Base-by-base conservation (phyloP, 2,888 invertebrate genomes). In the Ecliptopera silaceata region DNA sequence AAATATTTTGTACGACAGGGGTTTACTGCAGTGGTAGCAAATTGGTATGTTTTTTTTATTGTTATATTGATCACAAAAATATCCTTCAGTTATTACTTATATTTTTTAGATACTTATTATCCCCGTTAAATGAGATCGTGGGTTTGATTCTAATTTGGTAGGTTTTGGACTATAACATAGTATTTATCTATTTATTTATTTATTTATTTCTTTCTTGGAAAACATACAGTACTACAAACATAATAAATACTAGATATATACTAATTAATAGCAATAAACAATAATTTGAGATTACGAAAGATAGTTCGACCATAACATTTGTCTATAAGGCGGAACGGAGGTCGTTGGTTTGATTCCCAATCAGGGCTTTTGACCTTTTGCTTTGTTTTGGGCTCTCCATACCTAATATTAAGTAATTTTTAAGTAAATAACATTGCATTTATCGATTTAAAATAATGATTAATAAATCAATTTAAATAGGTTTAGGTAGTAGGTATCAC, bases 291-390 rank as follows among this genome's bases (percentile, higher is more conserved):
- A 46, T 56, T 57, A 39, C 52, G 52, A 43, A 38, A 52, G 38
- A 47, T 22, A 10, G 11, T 11, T 32, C 15, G 62, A 45, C 59
- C 59, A 41, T 62, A 62, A 59, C 60, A 60, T 66, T 62, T 55
- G 56, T 57, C 29, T 42, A 58, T 58, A 62, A 54, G 61, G 63
- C 60, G 52, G 56, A 54, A 34, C 59, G 46, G 49, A 67, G 66
- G 66, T 64, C 62, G 31, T 13, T 11, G 59, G 59, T 60, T 59
- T 34, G 42, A 49, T 11, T 60, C 65, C 62, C 45, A 38, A 48
- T 39, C 51, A 57, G 56, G 41, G 46, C 18, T 38, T 32, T 22
- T 55, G 62, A 52, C 63, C 52, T 62, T 63, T 57, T 43, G 39
- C 31, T 41, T 56, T 36, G 45, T 49, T 53, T 62, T 44, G 36